These are phyloP conservation scores for Acanthoscelides obtectus DNA, from an alignment of 2,888 invertebrate genomes.

Conservation along the genomic window DNA sequence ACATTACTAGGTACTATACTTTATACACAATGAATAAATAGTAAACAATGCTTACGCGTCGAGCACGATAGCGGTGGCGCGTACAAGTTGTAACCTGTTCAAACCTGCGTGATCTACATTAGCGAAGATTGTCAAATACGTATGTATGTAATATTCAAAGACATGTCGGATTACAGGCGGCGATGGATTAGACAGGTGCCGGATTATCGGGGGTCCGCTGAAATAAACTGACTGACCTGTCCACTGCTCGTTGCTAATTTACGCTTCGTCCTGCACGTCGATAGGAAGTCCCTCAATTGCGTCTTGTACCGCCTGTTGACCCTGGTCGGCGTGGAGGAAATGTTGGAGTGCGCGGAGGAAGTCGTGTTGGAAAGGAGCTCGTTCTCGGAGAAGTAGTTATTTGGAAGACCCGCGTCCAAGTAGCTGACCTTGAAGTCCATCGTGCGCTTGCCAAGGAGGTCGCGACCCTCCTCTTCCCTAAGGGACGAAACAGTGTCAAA, in stretches of 20 bases:
- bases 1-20: too few relatives aligned
- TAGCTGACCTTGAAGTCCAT: conserved; percentile 99
- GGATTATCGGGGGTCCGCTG: too few relatives aligned
- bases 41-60: too few relatives aligned
- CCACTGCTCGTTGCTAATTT: conserved; percentile 43
- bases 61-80: too few relatives aligned
- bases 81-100: too few relatives aligned
- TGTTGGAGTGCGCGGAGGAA: conserved; percentile 45
- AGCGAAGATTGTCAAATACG: too few relatives aligned
- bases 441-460: conserved; percentile 93
- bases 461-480: conserved; percentile 98
- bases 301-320: conserved; percentile 90
- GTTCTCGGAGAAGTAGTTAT: conserved; percentile 83
- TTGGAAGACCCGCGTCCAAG: conserved; percentile 88
- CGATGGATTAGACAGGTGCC: too few relatives aligned
- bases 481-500: too few relatives aligned
- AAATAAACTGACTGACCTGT: conserved; percentile 22
- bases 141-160: too few relatives aligned
- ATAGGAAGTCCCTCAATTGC: conserved; percentile 86
- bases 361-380: conserved; percentile 64
- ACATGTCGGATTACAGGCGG: too few relatives aligned
- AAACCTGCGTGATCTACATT: too few relatives aligned
- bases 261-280: conserved; percentile 69
- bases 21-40: too few relatives aligned
- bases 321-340: conserved; percentile 57